Conservation (phyloP, 2,113 vertebrate species). For the Synodontis membranacea region DNA sequence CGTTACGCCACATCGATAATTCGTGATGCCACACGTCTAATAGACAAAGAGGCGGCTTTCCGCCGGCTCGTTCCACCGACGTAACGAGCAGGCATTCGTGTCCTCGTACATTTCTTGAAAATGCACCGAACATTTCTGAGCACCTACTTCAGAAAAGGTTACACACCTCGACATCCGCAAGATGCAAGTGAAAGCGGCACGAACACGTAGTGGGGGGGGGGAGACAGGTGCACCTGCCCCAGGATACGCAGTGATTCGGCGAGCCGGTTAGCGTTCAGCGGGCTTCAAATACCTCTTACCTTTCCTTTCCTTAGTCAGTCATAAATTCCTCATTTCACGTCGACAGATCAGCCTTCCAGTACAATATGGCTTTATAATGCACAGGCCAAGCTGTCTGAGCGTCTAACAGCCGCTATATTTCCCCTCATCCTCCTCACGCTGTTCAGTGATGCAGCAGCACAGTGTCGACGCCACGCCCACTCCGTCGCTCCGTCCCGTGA, state of each 20-base stretch:
- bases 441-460: slow-evolving; percentile 77
- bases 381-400: slow-evolving; percentile 49
- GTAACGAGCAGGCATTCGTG: slow-evolving; percentile 10
- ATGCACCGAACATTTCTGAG: neutral
- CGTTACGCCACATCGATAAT: slow-evolving; percentile 39
- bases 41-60: slow-evolving; percentile 49
- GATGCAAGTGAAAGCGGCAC: slow-evolving; percentile 36
- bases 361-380: slow-evolving; percentile 59
- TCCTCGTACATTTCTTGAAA: slow-evolving; percentile 22
- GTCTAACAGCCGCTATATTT: slow-evolving; percentile 61
- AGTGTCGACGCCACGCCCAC: slow-evolving; percentile 70
- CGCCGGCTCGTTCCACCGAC: slow-evolving; percentile 17
- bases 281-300: slow-evolving; percentile 63
- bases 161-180: slow-evolving; percentile 32
- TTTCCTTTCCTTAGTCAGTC: slow-evolving; percentile 67
- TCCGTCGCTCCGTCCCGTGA: slow-evolving; percentile 60
- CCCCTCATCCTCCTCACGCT: slow-evolving; percentile 74
- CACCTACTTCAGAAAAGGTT: slow-evolving; percentile 3
- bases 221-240: slow-evolving; percentile 56
- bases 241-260: slow-evolving; percentile 47
- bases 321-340: slow-evolving; percentile 63
- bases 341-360: slow-evolving; percentile 58
- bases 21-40: slow-evolving; percentile 36
- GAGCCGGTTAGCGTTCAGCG: slow-evolving; percentile 46
- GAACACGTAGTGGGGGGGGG: slow-evolving; percentile 29